Evolutionary conservation across 2,797 vertebrate genomes (phyloP).

Genomic region (Anolis apletophallus): DNA sequence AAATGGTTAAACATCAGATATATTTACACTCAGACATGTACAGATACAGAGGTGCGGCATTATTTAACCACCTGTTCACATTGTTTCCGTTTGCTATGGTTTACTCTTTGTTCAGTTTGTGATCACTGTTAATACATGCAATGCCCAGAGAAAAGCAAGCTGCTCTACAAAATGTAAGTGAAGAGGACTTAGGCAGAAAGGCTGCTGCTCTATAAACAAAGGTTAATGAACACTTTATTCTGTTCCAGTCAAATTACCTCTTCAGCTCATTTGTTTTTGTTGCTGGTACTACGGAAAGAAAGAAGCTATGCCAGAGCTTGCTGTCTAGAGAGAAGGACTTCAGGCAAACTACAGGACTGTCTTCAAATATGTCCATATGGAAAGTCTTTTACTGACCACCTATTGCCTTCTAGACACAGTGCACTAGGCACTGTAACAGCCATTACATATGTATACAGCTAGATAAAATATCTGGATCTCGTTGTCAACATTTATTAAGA

Average conservation of each 20-base stretch:
- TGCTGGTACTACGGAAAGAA: neutral
- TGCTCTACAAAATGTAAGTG: neutral
- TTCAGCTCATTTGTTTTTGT: neutral
- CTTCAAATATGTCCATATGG: neutral
- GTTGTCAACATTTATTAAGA: too few relatives aligned
- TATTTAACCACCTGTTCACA: neutral
- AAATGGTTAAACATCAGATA: neutral
- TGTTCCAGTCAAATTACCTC: neutral
- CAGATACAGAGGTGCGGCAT: neutral
- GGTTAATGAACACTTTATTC: neutral
- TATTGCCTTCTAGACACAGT: neutral
- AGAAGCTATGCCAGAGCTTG: neutral
- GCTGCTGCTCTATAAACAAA: neutral
- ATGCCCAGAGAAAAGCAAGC: constrained; percentile 22
- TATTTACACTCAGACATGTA: neutral
- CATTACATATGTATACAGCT: too few relatives aligned
- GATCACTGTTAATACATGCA: constrained; percentile 2
- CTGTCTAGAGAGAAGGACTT: neutral
- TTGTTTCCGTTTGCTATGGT: constrained; percentile 2
- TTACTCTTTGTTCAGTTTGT: neutral
- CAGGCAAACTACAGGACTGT: too few relatives aligned
- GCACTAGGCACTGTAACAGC: neutral
- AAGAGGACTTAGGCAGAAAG: neutral
- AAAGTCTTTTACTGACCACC: neutral
- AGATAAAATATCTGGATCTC: too few relatives aligned